phyloP scores from a whole-genome alignment of 2,113 vertebrate genomes.

The Hippocampus guttulatus region DNA sequence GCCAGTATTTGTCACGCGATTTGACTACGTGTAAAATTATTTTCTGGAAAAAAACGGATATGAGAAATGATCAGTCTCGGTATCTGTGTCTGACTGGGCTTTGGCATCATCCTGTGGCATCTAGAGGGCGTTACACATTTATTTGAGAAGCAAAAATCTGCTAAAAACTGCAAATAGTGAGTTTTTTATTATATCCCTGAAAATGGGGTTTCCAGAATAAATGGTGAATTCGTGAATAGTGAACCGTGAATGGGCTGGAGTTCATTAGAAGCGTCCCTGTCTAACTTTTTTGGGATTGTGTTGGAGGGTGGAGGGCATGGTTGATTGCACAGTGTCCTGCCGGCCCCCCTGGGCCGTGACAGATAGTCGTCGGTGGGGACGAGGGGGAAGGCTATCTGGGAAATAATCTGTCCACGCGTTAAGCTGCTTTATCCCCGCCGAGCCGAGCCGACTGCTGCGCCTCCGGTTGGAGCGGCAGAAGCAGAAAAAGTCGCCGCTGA shows the following conservation, averaged over 20 bases:
- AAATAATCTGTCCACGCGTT: slow-evolving; percentile 70
- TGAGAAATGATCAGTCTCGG: no score
- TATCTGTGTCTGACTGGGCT: not conserved
- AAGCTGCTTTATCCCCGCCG: slow-evolving; percentile 65
- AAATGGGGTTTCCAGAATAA: not conserved
- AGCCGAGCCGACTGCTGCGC: slow-evolving; percentile 41
- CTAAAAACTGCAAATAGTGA: no score
- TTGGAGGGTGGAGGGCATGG: not conserved
- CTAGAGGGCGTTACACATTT: not conserved
- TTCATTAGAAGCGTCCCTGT: not conserved
- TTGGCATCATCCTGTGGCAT: not conserved
- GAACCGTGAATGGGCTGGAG: no score
- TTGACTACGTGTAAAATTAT: no score
- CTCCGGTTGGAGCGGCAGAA: slow-evolving; percentile 16
- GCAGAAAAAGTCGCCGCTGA: not conserved
- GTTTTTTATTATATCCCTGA: no score
- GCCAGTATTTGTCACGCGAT: no score
- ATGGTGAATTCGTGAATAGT: not conserved
- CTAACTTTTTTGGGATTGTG: not conserved
- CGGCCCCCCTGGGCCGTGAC: slow-evolving; percentile 9
- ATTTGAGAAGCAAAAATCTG: no score
- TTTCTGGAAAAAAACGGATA: no score
- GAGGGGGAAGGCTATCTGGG: slow-evolving; percentile 53
- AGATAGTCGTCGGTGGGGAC: slow-evolving; percentile 36
- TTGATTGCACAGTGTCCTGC: not conserved